phyloP scores from a whole-genome alignment of 2,113 vertebrate genomes.

The Mystacornis crossleyi region DNA sequence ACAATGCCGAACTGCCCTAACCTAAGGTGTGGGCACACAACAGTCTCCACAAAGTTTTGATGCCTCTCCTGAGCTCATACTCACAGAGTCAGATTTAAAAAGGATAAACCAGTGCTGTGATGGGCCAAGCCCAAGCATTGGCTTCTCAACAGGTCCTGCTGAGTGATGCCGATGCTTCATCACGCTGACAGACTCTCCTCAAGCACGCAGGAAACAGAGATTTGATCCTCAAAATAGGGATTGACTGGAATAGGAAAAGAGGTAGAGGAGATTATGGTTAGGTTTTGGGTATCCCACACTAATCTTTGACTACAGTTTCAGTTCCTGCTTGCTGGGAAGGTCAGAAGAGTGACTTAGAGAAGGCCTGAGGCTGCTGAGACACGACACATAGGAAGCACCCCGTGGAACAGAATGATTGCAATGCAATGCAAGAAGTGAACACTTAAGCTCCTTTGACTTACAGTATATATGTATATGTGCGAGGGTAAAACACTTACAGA shows the following conservation, averaged over 20 bases:
- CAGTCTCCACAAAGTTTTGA: not conserved
- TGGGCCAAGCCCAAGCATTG: not conserved
- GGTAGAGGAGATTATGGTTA: not conserved
- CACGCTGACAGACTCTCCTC: rapidly evolving
- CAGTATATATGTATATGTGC: not conserved
- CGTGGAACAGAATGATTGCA: not conserved
- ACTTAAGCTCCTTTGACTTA: conserved; percentile 38
- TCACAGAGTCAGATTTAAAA: not conserved
- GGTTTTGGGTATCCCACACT: not conserved
- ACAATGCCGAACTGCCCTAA: not conserved
- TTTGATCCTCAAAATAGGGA: not conserved
- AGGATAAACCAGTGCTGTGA: rapidly evolving
- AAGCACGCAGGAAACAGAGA: not conserved
- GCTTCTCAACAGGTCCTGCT: not conserved
- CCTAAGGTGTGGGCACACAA: not conserved
- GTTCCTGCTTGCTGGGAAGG: not conserved
- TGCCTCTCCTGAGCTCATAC: not conserved
- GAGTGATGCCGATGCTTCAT: not conserved
- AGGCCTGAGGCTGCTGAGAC: not conserved
- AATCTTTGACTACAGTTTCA: not conserved
- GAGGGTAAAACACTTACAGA: conserved; percentile 47
- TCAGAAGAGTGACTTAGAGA: not conserved
- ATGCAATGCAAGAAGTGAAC: not conserved
- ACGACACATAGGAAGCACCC: not conserved
- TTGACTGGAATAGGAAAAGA: not conserved